Base-by-base conservation (phyloP, 2,797 vertebrate genomes). In the Kryptolebias ocellatus region DNA sequence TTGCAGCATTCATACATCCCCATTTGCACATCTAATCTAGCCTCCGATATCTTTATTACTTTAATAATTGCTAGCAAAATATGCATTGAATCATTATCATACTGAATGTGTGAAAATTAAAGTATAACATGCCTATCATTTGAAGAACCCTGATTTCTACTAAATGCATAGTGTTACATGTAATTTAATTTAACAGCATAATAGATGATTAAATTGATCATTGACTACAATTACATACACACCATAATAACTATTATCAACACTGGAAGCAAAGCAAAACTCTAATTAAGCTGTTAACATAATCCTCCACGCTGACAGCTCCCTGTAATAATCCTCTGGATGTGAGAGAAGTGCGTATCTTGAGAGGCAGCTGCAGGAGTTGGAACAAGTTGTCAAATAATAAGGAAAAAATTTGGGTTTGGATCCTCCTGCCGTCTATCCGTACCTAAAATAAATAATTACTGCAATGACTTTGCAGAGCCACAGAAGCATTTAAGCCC, bases 221-320 rank as follows among this genome's bases (percentile, higher is more conserved):
- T 15, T 74, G 53, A 74, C 64, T 68, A 70, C 63, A 77, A 78
- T 81, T 82, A 64, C 67, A 66, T 68, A 54, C 37, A 64, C 62
- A 74, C 24, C 73, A 53, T 85, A 77, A 81, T 76, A 63, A 64
- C 74, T 64, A 24, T 84, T 81, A 82, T 84, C 72, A 79, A 56
- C 76, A 63, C 62, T 42, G 18, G 57, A 67, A 74, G 70, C 55
- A 62, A 80, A 72, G 82, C 73, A 83, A 70, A 56, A 55, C 66
- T 76, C 68, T 85, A 87, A 85, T 88, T 87, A 84, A 83, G 71
- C 50, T 72, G 72, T 78, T 84, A 71, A 71, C 64, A 60, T 79
- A 85, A 89, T 84, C 79, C 71, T 84, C 62, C 64, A 61, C 7
- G 29, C 67, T 83, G 74, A 84, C 82, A 73, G 75, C 78, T 74